phyloP scores from a whole-genome alignment of 2,797 vertebrate genomes.

The Neopelma chrysocephalum region DNA sequence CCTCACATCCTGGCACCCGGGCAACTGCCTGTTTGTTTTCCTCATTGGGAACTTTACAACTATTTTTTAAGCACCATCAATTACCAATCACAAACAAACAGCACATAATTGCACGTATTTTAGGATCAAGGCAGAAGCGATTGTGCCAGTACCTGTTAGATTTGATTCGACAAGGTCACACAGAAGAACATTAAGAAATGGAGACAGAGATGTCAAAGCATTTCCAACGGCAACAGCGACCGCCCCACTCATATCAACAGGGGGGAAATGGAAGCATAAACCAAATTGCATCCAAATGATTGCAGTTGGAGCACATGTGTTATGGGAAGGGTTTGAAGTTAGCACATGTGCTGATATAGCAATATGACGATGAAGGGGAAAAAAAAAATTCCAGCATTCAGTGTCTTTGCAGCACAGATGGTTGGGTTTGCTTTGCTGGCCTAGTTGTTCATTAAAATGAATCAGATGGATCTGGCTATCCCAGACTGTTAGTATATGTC shows the following conservation, averaged over 20 bases:
- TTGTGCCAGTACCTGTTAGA: slow-evolving; percentile 50
- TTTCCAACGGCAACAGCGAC: slow-evolving; percentile 35
- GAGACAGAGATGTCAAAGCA: slow-evolving; percentile 59
- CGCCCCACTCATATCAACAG: background rate
- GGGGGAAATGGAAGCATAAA: slow-evolving; percentile 59
- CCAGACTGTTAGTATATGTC: slow-evolving; percentile 48
- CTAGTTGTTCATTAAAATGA: slow-evolving; percentile 63
- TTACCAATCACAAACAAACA: background rate
- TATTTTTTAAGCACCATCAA: slow-evolving; percentile 10
- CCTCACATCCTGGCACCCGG: background rate
- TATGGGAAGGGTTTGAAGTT: slow-evolving; percentile 58
- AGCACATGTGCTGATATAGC: slow-evolving; percentile 65
- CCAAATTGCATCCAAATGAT: slow-evolving; percentile 61
- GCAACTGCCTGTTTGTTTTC: slow-evolving; percentile 1
- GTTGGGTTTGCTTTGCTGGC: slow-evolving; percentile 50
- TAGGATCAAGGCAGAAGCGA: background rate
- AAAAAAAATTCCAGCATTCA: slow-evolving; percentile 45
- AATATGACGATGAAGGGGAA: slow-evolving; percentile 29
- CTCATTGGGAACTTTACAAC: background rate
- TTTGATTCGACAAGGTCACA: slow-evolving; percentile 45
- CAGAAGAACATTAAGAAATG: slow-evolving; percentile 19
- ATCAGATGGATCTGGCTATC: slow-evolving; percentile 42
- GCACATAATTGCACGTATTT: background rate
- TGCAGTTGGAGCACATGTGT: slow-evolving; percentile 42
- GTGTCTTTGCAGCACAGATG: slow-evolving; percentile 68